Base-by-base conservation (phyloP, 2,888 invertebrate species). In the Thymelicus sylvestris region DNA sequence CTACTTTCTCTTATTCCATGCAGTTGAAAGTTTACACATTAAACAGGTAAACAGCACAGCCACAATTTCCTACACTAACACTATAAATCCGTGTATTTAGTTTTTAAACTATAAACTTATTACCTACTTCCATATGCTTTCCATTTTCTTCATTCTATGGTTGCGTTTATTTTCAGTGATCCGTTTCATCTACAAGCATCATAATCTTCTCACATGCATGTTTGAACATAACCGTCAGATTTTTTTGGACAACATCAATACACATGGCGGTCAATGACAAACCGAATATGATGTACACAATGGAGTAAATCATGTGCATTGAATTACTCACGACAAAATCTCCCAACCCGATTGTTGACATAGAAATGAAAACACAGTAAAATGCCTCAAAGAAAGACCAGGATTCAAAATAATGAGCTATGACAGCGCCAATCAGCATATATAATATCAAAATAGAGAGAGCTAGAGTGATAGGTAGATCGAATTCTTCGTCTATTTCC, bases 311-410 rank as follows among this genome's bases (percentile, higher is more conserved):
- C 96, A 99, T 98, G 81, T 96, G 96, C 86, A 96, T 95, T 0
- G 98, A 98, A 89, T 98, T 97, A 85, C 97, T 95, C 0, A 98
- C 98, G 0, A 98, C 97, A 74, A 97, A 95, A 90, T 99, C 98
- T 3, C 98, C 98, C 79, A 99, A 97, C n/a, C 99, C 99, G 71
- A 99, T 98, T 0, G 99, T 99, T 0, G 98, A 98, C 96, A 99
- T 97, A 0, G 98, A 98, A 79, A 99, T 97, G 86, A 99, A 99
- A 5, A 99, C 98, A 86, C 99, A 99, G 88, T 99, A 99, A 86
- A 99, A 98, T 0, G 99, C 96, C 72, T 98, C 97, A 81, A 98
- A 97, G 87, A 98, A 97, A 13, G 95, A 95, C 99, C 99, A 99
- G 0, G 95, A 92, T 86, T 97, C 97, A 95, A 96, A 96, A n/a